Percentiles rank a stretch among this genome's conserved stretches.
Conservation (phyloP, 2,888 invertebrate genomes). For the Anticlea derivata region DNA sequence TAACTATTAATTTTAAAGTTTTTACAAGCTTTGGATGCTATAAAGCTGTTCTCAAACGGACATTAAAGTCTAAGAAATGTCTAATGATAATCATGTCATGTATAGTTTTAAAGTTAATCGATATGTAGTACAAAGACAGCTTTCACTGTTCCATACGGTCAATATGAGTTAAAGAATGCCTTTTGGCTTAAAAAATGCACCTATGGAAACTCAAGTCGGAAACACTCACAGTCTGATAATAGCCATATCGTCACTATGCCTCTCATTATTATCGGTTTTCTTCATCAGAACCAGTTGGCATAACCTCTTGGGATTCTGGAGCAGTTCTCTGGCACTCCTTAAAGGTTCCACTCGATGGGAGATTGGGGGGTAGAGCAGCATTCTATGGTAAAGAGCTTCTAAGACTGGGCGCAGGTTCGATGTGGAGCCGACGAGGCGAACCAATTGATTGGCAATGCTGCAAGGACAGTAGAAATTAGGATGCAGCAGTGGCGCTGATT, state of each 20-base stretch:
- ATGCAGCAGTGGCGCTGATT: no score
- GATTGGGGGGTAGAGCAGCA: conserved; percentile 94
- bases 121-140: not conserved
- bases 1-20: no score
- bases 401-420: conserved; percentile 94
- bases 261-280: conserved; percentile 81
- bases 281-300: conserved; percentile 89
- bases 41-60: no score
- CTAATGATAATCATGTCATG: no score
- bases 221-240: conserved; percentile 89
- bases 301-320: conserved; percentile 90
- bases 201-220: not conserved
- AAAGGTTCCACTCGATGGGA: conserved; percentile 93
- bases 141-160: not conserved
- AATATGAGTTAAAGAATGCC: not conserved
- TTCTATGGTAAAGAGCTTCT: conserved; percentile 96
- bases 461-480: no score
- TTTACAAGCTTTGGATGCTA: no score
- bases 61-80: no score
- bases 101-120: not conserved
- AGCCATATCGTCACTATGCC: conserved; percentile 90
- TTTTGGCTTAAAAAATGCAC: not conserved
- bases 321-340: conserved; percentile 91
- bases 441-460: conserved; percentile 95
- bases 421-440: conserved; percentile 94